Evolutionary conservation across 2,797 vertebrate species (phyloP), one percentile per base, ranked within the genome.

Genomic region (Chelidonichthys spinosus): DNA sequence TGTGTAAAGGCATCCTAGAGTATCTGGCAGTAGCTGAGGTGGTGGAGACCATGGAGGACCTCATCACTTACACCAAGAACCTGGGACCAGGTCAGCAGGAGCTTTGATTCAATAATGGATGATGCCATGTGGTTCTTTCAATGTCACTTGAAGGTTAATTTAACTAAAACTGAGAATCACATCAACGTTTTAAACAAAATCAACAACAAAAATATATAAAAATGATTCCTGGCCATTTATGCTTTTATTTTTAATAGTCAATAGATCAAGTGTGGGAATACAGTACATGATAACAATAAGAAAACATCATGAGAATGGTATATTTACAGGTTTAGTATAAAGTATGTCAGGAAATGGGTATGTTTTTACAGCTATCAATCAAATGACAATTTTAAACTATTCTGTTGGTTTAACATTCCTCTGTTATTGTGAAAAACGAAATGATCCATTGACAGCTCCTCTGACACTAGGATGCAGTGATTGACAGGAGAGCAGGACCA

Each of bases 31-130:
- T 99, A 79, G 97, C 98, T 0, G 98, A 98, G 82, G 97, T 99
- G 76, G 98, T 99, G 79, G 98, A 99, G 88, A 98, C 95, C 60
- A 99, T 99, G 97, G 98, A 99, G 92, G 98, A 99, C 90, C 94
- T 99, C 92, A 96, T 99, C 90, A 99, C 98, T n/a, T 99, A 99
- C 83, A 99, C 98, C 32, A 99, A 99, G 93, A 99, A 99, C 89
- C 94, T 99, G 67, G 97, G 98, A 72, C 98, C 98, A 96, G 98
- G 98, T 99, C 93, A 88, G 85, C 47, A 40, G 35, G 54, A 63
- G 17, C 6, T 25, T 44, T 72, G 25, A 25, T 25, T 25, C 25
- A 25, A 25, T 25, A 25, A 25, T 25, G 33, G 32, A 59, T 7
- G 2, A 40, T 10, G 36, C 33, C 43, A 36, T 9, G 5, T 56